Evolutionary conservation across 2,797 vertebrate genomes (phyloP).

Genomic region (Tamandua tetradactyla): DNA sequence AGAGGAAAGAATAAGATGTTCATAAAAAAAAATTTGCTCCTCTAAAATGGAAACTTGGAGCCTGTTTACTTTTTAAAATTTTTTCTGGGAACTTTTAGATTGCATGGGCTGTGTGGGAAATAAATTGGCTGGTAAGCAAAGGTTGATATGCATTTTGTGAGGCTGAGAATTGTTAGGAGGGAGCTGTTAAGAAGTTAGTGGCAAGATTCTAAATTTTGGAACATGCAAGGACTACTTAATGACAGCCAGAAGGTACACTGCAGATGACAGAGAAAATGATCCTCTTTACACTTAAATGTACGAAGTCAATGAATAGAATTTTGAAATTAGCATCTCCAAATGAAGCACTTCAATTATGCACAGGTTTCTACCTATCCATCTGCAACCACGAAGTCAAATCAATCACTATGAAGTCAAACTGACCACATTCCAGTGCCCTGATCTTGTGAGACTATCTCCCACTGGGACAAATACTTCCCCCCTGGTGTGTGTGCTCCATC

Average conservation of each 20-base stretch:
- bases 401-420: background rate
- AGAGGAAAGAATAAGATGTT: background rate
- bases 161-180: background rate
- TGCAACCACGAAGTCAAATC: background rate
- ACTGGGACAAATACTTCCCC: background rate
- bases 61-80: background rate
- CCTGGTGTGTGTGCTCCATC: fast-evolving
- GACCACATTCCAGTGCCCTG: fast-evolving
- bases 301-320: background rate
- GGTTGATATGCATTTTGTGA: background rate
- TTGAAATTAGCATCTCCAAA: background rate
- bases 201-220: background rate
- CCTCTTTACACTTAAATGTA: background rate
- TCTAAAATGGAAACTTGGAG: background rate
- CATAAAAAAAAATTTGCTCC: background rate
- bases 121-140: background rate
- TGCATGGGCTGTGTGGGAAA: background rate
- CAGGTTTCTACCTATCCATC: background rate
- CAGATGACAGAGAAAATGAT: background rate
- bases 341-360: background rate
- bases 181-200: background rate
- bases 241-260: background rate
- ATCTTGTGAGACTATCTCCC: background rate
- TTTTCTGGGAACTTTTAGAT: background rate
- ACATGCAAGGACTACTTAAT: background rate